Conservation (phyloP, 2,113 vertebrate species). For the Odobenus rosmarus region DNA sequence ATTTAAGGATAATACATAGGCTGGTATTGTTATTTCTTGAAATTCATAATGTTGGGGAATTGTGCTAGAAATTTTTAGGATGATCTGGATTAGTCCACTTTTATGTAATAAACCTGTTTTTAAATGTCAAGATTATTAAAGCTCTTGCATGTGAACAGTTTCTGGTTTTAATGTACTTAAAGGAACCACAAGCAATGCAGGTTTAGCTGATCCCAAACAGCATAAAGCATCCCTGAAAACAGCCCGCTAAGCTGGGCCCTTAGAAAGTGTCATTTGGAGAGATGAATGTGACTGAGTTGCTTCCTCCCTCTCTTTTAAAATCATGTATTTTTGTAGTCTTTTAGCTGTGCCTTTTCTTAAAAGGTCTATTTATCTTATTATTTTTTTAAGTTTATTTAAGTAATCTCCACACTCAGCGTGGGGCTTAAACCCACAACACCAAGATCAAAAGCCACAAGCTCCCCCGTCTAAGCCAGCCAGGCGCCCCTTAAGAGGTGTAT, state of each 20-base stretch:
- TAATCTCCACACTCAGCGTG: neutral
- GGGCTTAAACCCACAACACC: neutral
- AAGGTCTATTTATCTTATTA: neutral
- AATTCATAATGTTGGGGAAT: conserved; percentile 29
- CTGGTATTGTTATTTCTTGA: conserved; percentile 4
- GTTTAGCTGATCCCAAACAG: conserved; percentile 7
- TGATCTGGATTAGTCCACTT: conserved; percentile 62
- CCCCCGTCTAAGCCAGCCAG: neutral
- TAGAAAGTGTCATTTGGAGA: neutral
- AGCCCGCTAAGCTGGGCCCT: neutral
- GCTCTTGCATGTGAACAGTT: conserved; percentile 51
- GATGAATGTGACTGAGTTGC: neutral
- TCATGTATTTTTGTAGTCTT: neutral
- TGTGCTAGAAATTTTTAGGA: conserved; percentile 47
- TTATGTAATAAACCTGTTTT: conserved; percentile 71
- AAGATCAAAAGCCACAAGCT: neutral
- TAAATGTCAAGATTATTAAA: conserved; percentile 66
- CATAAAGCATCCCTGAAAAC: neutral
- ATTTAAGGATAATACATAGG: neutral
- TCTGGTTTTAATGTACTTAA: conserved; percentile 69
- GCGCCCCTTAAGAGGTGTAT: neutral
- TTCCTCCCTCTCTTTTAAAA: neutral
- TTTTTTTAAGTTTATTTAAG: neutral
- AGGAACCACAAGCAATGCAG: neutral
- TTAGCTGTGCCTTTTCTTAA: neutral